These are phyloP conservation scores for Podarcis raffonei DNA, from an alignment of 2,113 vertebrate genomes.

Conservation along the genomic window DNA sequence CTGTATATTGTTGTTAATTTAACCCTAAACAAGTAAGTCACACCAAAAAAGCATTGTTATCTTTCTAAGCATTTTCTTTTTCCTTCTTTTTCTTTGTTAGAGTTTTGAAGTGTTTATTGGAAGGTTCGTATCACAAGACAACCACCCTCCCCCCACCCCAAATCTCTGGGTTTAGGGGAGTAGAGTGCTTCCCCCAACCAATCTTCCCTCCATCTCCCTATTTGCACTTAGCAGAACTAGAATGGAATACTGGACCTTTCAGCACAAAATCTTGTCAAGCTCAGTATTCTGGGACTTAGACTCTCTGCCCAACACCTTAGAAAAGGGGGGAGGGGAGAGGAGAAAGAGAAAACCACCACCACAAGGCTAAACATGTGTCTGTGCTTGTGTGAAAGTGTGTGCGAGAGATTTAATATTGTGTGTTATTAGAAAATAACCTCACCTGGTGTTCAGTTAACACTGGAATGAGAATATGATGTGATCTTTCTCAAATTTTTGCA, in stretches of 20 bases:
- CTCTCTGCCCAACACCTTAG: slow-evolving; percentile 59
- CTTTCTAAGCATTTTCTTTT: no score
- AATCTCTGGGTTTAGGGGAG: no score
- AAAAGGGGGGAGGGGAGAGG: background rate
- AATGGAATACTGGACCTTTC: slow-evolving; percentile 68
- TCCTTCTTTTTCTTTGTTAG: background rate
- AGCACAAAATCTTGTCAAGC: slow-evolving; percentile 63
- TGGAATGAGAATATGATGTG: background rate
- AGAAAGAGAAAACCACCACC: slow-evolving; percentile 50
- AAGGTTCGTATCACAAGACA: slow-evolving; percentile 72
- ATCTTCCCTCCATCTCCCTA: no score
- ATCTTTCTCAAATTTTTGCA: background rate
- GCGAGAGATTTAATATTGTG: background rate
- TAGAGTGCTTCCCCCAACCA: no score
- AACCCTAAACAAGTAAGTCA: no score
- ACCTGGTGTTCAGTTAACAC: background rate
- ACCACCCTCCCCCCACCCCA: background rate
- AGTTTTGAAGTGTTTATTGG: slow-evolving; percentile 76
- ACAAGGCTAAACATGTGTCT: slow-evolving; percentile 64
- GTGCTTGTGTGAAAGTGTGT: background rate
- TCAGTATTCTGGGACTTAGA: slow-evolving; percentile 67
- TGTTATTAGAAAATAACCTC: background rate
- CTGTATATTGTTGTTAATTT: background rate
- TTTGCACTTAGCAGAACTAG: slow-evolving; percentile 45
- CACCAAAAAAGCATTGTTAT: no score